phyloP scores from a whole-genome alignment of 2,888 invertebrate species.

The Siphonodentalium dalli region DNA sequence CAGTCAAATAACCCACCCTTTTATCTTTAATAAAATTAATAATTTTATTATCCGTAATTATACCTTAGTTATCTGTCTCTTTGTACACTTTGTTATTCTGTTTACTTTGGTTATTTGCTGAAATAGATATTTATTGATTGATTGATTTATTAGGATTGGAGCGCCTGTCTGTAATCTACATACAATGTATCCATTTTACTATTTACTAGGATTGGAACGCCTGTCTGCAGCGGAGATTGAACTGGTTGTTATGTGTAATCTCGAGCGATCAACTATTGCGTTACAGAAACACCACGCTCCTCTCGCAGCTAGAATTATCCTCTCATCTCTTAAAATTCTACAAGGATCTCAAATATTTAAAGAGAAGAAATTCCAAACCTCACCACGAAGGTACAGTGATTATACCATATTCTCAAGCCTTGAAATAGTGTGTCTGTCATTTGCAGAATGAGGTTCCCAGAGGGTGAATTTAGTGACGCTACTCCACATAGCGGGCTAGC shows the following conservation, averaged over 20 bases:
- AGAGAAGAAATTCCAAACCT: conserved; percentile 32
- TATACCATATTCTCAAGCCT: neutral
- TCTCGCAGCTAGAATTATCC: conserved; percentile 56
- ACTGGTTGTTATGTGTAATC: conserved; percentile 54
- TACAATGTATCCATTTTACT: too few species aligned
- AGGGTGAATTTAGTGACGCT: too few species aligned
- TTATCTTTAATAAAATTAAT: too few species aligned
- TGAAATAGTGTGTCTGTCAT: neutral
- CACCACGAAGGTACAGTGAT: conserved; percentile 29
- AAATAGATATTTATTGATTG: too few species aligned
- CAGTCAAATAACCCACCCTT: too few species aligned
- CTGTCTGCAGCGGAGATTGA: conserved; percentile 61
- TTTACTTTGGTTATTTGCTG: too few species aligned
- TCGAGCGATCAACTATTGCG: conserved; percentile 56
- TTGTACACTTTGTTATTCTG: too few species aligned
- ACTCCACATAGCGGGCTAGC: too few species aligned
- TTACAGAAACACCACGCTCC: conserved; percentile 61
- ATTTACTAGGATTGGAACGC: conserved; percentile 39
- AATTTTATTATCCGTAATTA: too few species aligned
- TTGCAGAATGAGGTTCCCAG: neutral
- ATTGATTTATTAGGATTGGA: too few species aligned
- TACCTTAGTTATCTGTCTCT: too few species aligned
- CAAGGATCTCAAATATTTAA: conserved; percentile 47
- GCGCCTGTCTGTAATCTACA: too few species aligned
- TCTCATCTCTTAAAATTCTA: conserved; percentile 56